A percentile compares a stretch with the other conserved stretches of the same genome.
Evolutionary conservation across 2,797 vertebrate genomes (phyloP).

Genomic region (Hemitrygon akajei): DNA sequence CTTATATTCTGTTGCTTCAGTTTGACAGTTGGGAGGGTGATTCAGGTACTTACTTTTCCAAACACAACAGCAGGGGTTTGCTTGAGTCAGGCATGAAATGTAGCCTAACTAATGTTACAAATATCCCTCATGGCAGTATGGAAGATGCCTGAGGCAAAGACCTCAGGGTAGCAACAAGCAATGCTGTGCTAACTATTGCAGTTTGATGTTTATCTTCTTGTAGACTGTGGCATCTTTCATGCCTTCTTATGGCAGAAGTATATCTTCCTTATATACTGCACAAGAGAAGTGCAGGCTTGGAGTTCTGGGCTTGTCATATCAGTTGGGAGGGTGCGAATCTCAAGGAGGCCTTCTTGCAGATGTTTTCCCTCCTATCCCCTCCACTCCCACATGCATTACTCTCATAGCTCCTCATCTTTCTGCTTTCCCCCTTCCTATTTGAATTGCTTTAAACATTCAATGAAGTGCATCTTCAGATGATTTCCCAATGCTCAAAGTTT

Average conservation of each 20-base stretch:
- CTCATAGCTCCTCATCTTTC: neutral
- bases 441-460: neutral
- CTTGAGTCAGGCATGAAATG: neutral
- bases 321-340: neutral
- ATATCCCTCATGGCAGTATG: neutral
- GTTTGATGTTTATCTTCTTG: neutral
- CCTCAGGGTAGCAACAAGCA: neutral
- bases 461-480: neutral
- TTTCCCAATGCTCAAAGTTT: neutral
- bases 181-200: neutral
- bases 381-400: neutral
- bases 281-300: neutral
- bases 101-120: neutral
- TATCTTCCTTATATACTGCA: no score
- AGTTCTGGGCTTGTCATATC: neutral
- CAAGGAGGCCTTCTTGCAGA: neutral
- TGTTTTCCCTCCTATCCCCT: neutral
- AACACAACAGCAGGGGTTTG: neutral
- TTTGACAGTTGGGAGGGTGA: neutral
- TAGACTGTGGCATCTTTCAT: neutral
- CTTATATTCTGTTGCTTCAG: neutral
- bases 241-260: no score
- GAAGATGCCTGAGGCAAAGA: slow-evolving; percentile 19
- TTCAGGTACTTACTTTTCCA: neutral
- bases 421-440: neutral